Base-by-base conservation (phyloP, 2,888 invertebrate genomes). In the Lycaena phlaeas region DNA sequence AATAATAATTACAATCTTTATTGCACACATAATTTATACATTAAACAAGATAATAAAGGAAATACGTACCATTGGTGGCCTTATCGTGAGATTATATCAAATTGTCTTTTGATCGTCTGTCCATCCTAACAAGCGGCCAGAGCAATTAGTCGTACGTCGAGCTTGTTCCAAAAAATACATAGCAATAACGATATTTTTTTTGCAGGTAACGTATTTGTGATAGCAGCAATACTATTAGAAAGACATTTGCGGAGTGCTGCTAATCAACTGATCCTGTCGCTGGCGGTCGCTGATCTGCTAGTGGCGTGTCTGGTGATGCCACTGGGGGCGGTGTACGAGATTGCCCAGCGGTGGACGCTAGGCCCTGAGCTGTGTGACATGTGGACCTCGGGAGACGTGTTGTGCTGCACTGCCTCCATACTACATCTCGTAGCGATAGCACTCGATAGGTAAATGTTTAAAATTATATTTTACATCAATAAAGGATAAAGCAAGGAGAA, bases 131-230 rank as follows among this genome's bases (percentile, higher is more conserved):
- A n/a, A n/a, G n/a, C n/a, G n/a, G n/a, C n/a, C n/a, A n/a, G n/a
- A n/a, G n/a, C n/a, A n/a, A n/a, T n/a, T n/a, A n/a, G n/a, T n/a
- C n/a, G n/a, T n/a, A n/a, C n/a, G n/a, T n/a, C n/a, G n/a, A n/a
- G n/a, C n/a, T n/a, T n/a, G n/a, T n/a, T n/a, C n/a, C n/a, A n/a
- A n/a, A n/a, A n/a, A n/a, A n/a, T n/a, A n/a, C n/a, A n/a, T n/a
- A n/a, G n/a, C n/a, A n/a, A n/a, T n/a, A n/a, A n/a, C n/a, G n/a
- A n/a, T n/a, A n/a, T n/a, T n/a, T n/a, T 25, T 30, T 51, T 78
- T 74, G 3, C 87, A 93, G 96, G 97, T 51, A 97, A 97, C 77
- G 92, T 96, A 42, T 95, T 97, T 79, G 97, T 97, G 60, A 96
- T 97, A 76, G 93, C 95, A 18, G 96, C 97, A 46, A 95, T 97